phyloP scores from a whole-genome alignment of 2,888 invertebrate genomes.

The Athetis lepigone region DNA sequence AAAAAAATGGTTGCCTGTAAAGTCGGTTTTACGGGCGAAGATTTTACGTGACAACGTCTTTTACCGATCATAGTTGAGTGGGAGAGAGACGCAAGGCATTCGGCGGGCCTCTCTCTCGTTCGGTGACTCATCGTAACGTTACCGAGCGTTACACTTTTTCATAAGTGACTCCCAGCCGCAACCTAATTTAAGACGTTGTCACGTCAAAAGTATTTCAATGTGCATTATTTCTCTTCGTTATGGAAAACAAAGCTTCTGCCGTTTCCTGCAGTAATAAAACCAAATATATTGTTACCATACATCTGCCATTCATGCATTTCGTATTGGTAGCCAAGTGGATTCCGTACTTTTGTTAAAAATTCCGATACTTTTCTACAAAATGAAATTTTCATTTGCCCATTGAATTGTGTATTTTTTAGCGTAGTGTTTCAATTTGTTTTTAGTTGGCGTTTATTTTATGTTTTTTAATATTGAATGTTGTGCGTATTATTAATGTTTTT shows the following conservation, averaged over 20 bases:
- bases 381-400: not conserved
- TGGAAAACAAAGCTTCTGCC: not conserved
- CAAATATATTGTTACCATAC: constrained; percentile 23
- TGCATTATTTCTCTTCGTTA: not conserved
- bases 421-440: not conserved
- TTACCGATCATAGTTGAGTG: no score
- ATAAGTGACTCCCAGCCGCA: no score
- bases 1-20: no score
- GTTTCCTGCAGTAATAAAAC: not conserved
- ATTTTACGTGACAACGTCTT: no score
- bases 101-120: no score
- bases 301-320: not conserved
- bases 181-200: no score
- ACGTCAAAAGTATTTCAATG: no score
- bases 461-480: not conserved
- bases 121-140: no score
- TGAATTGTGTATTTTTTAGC: no score
- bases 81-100: no score
- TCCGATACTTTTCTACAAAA: not conserved
- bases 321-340: not conserved
- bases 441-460: not conserved
- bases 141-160: no score
- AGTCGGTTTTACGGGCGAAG: no score
- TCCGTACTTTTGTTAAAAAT: not conserved
- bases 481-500: not conserved